These are phyloP conservation scores for Tragelaphus strepsiceros DNA, from an alignment of 2,113 vertebrate genomes.

Conservation along the genomic window DNA sequence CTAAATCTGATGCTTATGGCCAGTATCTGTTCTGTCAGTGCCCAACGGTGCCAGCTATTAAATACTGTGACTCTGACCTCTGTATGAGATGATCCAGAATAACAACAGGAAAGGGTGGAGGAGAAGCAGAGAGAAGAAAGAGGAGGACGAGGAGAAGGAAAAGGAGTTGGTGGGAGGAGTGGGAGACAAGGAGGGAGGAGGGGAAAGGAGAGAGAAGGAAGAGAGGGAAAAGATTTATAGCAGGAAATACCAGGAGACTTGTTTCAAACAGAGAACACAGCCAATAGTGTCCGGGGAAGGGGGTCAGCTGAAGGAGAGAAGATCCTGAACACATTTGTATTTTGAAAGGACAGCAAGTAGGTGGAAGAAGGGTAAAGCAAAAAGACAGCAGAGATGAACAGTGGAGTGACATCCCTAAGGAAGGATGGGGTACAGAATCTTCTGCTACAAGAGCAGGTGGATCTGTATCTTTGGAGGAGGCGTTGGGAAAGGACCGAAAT, in stretches of 20 bases:
- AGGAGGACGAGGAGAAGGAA: background rate
- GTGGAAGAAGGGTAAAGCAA: background rate
- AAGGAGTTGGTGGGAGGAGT: background rate
- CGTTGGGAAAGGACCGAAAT: background rate
- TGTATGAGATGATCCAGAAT: background rate
- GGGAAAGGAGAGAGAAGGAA: background rate
- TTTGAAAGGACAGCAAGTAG: background rate
- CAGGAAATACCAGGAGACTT: background rate
- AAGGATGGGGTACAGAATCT: background rate
- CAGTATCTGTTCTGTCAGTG: background rate
- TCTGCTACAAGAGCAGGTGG: background rate
- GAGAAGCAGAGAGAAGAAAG: background rate
- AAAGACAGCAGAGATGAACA: background rate
- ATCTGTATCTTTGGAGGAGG: background rate
- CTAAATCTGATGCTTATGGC: background rate
- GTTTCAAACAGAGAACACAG: background rate
- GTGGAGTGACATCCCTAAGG: background rate
- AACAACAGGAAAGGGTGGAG: background rate
- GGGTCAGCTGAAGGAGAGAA: background rate
- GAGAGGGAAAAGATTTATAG: background rate
- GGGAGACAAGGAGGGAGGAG: background rate
- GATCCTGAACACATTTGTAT: background rate
- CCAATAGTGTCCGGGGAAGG: background rate
- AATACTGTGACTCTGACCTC: background rate
- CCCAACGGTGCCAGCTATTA: background rate